These are phyloP conservation scores for Drosophila sucinea DNA, from an alignment of 1,140 invertebrate species.

Conservation along the genomic window DNA sequence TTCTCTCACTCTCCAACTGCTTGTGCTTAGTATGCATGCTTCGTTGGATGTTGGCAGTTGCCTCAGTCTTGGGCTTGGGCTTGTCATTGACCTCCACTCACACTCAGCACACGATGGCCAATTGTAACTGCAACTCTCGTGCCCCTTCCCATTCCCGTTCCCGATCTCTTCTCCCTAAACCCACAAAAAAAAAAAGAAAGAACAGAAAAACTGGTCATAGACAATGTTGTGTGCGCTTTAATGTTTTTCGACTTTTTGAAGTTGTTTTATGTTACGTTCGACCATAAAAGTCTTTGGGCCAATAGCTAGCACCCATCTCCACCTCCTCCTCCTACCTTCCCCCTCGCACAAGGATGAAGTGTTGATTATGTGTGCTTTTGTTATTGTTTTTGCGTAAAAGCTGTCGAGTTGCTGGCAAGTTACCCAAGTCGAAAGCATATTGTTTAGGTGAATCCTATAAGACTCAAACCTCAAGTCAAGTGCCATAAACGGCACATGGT, in stretches of 20 bases:
- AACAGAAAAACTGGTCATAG: conserved; percentile 40
- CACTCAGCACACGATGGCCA: conserved; percentile 39
- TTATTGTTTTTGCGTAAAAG: conserved; percentile 44
- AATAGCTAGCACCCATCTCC: conserved; percentile 23
- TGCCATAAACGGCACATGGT: background rate
- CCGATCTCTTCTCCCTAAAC: background rate
- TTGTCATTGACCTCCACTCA: conserved; percentile 73
- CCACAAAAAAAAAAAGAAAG: background rate
- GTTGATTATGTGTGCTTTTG: conserved; percentile 52
- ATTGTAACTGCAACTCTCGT: conserved; percentile 74
- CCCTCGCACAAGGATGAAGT: conserved; percentile 35
- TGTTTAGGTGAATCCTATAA: conserved; percentile 50
- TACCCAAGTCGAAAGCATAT: conserved; percentile 44
- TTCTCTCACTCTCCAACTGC: background rate
- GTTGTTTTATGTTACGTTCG: conserved; percentile 53
- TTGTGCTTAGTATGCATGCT: conserved; percentile 75
- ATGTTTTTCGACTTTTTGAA: conserved; percentile 59
- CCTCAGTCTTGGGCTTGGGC: conserved; percentile 39
- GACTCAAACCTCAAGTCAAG: conserved; percentile 4
- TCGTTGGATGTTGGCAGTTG: conserved; percentile 55
- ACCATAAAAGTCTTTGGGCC: conserved; percentile 51
- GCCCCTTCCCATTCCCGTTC: background rate
- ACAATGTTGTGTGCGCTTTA: conserved; percentile 73
- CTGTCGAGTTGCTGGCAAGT: conserved; percentile 35
- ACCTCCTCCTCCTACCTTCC: background rate